Evolutionary conservation across 64 coral and sea anemone species (phyloP).

Genomic region (Acropora yongei): DNA sequence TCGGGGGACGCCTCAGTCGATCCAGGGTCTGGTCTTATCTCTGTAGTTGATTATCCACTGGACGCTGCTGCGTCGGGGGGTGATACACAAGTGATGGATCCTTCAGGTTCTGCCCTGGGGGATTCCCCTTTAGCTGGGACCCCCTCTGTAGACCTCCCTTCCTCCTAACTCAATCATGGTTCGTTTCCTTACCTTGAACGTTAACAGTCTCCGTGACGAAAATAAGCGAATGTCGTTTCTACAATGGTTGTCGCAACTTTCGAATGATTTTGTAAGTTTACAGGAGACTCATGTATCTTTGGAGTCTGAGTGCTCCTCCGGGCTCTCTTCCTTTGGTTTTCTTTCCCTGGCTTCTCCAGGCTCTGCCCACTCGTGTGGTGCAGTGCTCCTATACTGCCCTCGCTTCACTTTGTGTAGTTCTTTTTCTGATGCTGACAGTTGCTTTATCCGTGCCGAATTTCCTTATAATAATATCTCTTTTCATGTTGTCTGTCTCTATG

Average conservation of each 20-base stretch:
- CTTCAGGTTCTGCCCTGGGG: not conserved
- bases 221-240: not conserved
- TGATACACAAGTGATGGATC: not conserved
- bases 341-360: not conserved
- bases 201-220: constrained; percentile 13
- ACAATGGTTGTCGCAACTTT: constrained; percentile 22
- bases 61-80: not conserved
- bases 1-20: not conserved
- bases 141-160: not conserved
- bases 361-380: not conserved
- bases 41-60: not conserved
- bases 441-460: constrained; percentile 1
- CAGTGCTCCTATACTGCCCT: not conserved
- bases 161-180: not conserved
- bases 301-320: not conserved
- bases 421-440: not conserved
- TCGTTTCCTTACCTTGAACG: not conserved
- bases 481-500: not conserved
- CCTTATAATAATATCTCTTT: not conserved
- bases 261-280: constrained; percentile 17
- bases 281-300: constrained; percentile 59
- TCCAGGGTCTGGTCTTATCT: too few relatives aligned
- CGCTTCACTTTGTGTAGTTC: not conserved
- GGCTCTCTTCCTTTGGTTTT: constrained; percentile 17
- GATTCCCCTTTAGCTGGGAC: not conserved